phyloP scores from a whole-genome alignment of 2,113 vertebrate species.

The Lipotes vexillifer region DNA sequence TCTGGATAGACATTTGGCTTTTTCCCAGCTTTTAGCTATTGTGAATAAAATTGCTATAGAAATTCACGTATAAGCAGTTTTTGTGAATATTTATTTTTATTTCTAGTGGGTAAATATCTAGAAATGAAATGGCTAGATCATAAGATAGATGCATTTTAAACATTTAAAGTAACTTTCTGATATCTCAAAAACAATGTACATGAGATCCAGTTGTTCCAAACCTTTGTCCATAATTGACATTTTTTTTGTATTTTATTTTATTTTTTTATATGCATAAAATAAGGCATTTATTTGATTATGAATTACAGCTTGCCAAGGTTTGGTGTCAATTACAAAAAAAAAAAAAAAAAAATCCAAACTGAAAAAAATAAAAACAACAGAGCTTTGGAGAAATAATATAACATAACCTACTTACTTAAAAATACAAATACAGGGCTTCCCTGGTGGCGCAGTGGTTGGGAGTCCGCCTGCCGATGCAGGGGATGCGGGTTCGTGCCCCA shows the following conservation, averaged over 20 bases:
- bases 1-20: background rate
- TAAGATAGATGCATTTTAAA: background rate
- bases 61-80: background rate
- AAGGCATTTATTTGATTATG: slow-evolving; percentile 63
- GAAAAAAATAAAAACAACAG: slow-evolving; percentile 61
- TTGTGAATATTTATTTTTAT: background rate
- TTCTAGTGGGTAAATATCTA: background rate
- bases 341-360: slow-evolving; percentile 58
- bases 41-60: background rate
- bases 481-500: too few relatives aligned
- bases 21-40: background rate
- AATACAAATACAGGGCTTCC: too few relatives aligned
- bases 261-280: background rate
- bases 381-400: slow-evolving; percentile 48
- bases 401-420: background rate
- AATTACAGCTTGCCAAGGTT: slow-evolving; percentile 42
- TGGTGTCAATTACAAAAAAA: slow-evolving; percentile 11
- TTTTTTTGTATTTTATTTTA: too few relatives aligned
- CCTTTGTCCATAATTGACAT: background rate
- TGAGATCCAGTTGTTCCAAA: background rate
- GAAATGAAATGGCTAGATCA: background rate
- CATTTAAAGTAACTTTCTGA: background rate
- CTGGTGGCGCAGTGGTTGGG: too few relatives aligned
- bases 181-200: background rate
- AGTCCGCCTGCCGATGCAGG: too few relatives aligned